Conservation (phyloP, 2,113 vertebrate species). For the Myrmecophaga tridactyla region DNA sequence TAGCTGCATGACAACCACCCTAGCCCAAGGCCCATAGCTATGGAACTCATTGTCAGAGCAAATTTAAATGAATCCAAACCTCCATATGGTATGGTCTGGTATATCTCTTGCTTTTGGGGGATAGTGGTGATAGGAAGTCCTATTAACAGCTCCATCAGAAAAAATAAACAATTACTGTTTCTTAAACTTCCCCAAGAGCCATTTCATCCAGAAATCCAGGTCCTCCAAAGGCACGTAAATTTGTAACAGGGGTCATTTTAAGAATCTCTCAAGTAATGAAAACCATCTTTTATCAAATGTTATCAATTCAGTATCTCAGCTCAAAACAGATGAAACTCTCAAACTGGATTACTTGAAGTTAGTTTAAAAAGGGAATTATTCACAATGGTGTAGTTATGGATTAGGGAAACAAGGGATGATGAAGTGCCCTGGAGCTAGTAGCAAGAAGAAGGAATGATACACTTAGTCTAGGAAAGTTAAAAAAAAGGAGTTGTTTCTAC, state of each 20-base stretch:
- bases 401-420: neutral
- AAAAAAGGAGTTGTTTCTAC: neutral
- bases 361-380: neutral
- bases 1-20: neutral
- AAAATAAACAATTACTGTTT: neutral
- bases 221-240: slow-evolving; percentile 36
- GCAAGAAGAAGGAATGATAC: neutral
- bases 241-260: slow-evolving; percentile 31
- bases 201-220: slow-evolving; percentile 31
- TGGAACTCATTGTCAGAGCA: slow-evolving; percentile 17
- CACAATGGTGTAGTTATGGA: neutral
- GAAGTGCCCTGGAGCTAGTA: neutral
- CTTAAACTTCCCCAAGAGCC: neutral
- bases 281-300: slow-evolving; percentile 20
- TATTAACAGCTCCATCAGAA: slow-evolving; percentile 24
- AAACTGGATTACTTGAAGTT: neutral
- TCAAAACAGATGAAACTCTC: slow-evolving; percentile 36
- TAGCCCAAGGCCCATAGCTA: neutral
- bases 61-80: slow-evolving; percentile 35
- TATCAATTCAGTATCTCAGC: neutral
- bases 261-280: neutral
- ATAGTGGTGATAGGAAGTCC: neutral
- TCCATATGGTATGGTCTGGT: neutral
- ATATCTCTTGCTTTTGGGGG: slow-evolving; percentile 7
- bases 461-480: neutral